phyloP scores from a whole-genome alignment of 2,888 invertebrate species.

The Acleris emargana region DNA sequence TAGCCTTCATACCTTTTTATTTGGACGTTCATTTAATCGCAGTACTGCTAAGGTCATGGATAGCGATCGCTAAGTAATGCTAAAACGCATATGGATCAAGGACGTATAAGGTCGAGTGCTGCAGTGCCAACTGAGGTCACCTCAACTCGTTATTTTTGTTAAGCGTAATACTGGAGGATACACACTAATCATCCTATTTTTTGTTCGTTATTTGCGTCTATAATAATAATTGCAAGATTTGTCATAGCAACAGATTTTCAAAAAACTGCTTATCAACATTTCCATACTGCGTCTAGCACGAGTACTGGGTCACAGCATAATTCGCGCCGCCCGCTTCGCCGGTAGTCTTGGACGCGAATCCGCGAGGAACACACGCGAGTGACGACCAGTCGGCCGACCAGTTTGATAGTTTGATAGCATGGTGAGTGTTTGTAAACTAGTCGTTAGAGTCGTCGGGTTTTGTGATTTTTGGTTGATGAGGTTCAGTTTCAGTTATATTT shows the following conservation, averaged over 20 bases:
- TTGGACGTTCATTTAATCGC: too few species aligned
- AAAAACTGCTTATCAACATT: background rate
- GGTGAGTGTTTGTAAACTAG: conserved; percentile 59
- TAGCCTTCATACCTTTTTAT: too few species aligned
- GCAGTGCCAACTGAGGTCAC: too few species aligned
- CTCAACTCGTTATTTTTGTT: too few species aligned
- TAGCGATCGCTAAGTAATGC: too few species aligned
- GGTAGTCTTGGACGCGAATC: conserved; percentile 23
- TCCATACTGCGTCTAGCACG: conserved; percentile 14
- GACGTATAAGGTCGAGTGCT: too few species aligned
- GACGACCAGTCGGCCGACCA: conserved; percentile 3
- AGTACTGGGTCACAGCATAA: conserved; percentile 34
- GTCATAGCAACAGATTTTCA: too few species aligned
- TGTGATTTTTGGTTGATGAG: conserved; percentile 1
- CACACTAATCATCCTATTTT: too few species aligned
- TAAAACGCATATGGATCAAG: too few species aligned
- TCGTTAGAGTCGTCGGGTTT: conserved; percentile 7
- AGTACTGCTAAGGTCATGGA: background rate
- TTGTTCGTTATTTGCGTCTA: too few species aligned
- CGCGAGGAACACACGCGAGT: conserved; percentile 44
- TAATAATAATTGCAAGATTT: too few species aligned
- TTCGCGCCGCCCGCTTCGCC: conserved; percentile 34
- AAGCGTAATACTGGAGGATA: too few species aligned
- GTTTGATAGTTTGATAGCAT: conserved; percentile 41
- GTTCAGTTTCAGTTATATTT: background rate